Conservation (phyloP, 2,888 invertebrate genomes). For the Synergus laeviventris region DNA sequence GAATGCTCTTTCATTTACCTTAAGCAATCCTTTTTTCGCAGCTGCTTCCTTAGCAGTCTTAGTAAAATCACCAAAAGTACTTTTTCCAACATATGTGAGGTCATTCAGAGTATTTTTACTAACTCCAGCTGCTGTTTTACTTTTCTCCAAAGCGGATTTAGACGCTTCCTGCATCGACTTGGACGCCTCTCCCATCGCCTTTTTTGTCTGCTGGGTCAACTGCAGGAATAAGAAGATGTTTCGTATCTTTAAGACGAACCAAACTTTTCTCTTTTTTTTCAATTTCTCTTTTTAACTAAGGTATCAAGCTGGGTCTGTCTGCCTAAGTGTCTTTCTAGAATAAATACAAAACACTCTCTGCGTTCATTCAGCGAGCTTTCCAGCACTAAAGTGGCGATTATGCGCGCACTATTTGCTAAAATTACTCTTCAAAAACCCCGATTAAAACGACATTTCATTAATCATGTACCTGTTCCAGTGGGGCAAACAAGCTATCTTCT, state of each 20-base stretch:
- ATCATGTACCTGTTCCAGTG: slow-evolving; percentile 85
- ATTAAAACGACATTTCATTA: slow-evolving; percentile 22
- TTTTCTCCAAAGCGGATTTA: slow-evolving; percentile 89
- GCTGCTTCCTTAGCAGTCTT: slow-evolving; percentile 94
- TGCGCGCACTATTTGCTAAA: slow-evolving; percentile 17
- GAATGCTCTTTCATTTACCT: slow-evolving; percentile 77
- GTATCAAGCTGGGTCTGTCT: slow-evolving; percentile 23
- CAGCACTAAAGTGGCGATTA: slow-evolving; percentile 12
- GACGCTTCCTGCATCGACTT: slow-evolving; percentile 91
- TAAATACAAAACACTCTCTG: slow-evolving; percentile 5
- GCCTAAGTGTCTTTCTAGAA: slow-evolving; percentile 14
- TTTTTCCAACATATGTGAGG: slow-evolving; percentile 92
- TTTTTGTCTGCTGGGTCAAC: slow-evolving; percentile 92
- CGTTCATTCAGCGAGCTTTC: slow-evolving; percentile 23
- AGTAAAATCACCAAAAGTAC: slow-evolving; percentile 91
- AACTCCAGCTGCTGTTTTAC: slow-evolving; percentile 91
- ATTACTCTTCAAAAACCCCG: slow-evolving; percentile 9
- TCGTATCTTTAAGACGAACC: slow-evolving; percentile 24
- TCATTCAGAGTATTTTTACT: slow-evolving; percentile 93
- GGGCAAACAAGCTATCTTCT: slow-evolving; percentile 86
- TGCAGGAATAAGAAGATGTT: slow-evolving; percentile 66
- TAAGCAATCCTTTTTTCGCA: slow-evolving; percentile 89
- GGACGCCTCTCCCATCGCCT: slow-evolving; percentile 89
- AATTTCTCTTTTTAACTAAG: slow-evolving; percentile 21
- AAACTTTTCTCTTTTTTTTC: slow-evolving; percentile 23